These are phyloP conservation scores for Pogonomyrmex californicus DNA, from an alignment of 1,140 invertebrate genomes.

Conservation along the genomic window DNA sequence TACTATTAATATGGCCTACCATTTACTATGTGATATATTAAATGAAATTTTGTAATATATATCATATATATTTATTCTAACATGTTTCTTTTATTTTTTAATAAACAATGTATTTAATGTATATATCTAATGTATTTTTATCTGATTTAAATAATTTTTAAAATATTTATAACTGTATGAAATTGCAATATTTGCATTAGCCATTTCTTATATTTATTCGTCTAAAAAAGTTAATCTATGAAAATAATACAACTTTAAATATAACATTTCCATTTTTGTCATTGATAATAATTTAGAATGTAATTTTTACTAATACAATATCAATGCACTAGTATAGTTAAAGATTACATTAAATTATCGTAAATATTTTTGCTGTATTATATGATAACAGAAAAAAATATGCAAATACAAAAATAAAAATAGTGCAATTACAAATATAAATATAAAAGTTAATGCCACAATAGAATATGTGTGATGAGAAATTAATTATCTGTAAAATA, in stretches of 20 bases:
- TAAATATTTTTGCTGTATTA: slow-evolving; percentile 19
- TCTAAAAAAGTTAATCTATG: neutral
- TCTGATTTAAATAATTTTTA: slow-evolving; percentile 8
- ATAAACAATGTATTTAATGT: slow-evolving; percentile 25
- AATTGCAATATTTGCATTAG: neutral
- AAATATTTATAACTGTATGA: slow-evolving; percentile 17
- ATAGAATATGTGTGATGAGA: slow-evolving; percentile 58
- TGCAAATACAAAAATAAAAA: slow-evolving; percentile 54
- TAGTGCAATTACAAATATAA: slow-evolving; percentile 63
- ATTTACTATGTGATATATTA: slow-evolving; percentile 36
- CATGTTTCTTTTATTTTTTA: neutral
- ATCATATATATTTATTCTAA: slow-evolving; percentile 13
- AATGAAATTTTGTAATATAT: slow-evolving; percentile 6
- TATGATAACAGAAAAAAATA: slow-evolving; percentile 47
- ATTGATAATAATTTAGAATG: neutral
- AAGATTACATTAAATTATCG: neutral
- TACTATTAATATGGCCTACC: slow-evolving; percentile 49
- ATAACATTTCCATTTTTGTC: neutral
- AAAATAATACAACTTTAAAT: slow-evolving; percentile 3
- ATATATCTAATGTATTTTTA: neutral
- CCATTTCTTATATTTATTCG: neutral
- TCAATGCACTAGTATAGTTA: neutral
- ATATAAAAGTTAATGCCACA: slow-evolving; percentile 63
- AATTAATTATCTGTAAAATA: slow-evolving; percentile 64
- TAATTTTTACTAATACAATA: slow-evolving; percentile 12